Percentiles rank a stretch among this genome's conserved stretches.
These are phyloP conservation scores for Ispidina picta DNA, from an alignment of 2,797 vertebrate species.

Conservation along the genomic window DNA sequence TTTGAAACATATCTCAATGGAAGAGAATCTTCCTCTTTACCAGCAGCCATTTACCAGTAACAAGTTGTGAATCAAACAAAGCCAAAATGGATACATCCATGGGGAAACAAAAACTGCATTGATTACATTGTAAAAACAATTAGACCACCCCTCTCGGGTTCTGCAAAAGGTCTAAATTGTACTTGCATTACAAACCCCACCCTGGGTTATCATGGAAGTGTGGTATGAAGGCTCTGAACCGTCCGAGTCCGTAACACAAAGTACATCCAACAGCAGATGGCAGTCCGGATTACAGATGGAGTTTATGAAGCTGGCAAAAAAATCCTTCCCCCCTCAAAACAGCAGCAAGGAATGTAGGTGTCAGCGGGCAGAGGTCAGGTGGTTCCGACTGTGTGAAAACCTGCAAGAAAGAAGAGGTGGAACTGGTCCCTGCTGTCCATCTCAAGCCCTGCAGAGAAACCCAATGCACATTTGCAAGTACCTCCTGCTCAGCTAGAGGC, in stretches of 20 bases:
- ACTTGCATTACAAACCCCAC: slow-evolving; percentile 64
- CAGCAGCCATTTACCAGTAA: slow-evolving; percentile 65
- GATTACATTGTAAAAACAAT: slow-evolving; percentile 73
- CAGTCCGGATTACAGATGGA: slow-evolving; percentile 63
- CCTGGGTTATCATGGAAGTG: slow-evolving; percentile 54
- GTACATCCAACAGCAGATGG: slow-evolving; percentile 67
- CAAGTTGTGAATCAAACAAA: slow-evolving; percentile 68
- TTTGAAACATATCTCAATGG: neutral
- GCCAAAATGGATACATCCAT: slow-evolving; percentile 62
- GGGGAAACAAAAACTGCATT: slow-evolving; percentile 69
- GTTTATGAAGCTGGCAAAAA: slow-evolving; percentile 39
- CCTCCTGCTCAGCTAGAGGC: neutral
- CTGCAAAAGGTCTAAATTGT: slow-evolving; percentile 66
- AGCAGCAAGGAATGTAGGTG: neutral
- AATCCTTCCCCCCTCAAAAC: neutral
- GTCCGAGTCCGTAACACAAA: slow-evolving; percentile 67
- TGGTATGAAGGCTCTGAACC: slow-evolving; percentile 67
- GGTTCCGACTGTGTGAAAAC: slow-evolving; percentile 85
- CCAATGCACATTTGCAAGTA: rapidly evolving
- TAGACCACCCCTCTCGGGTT: slow-evolving; percentile 51
- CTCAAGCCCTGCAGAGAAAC: neutral
- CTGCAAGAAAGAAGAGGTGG: slow-evolving; percentile 2
- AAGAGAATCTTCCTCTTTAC: slow-evolving; percentile 28
- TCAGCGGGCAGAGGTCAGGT: slow-evolving; percentile 82
- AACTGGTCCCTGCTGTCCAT: neutral